A percentile compares a stretch with the other conserved stretches of the same genome.
Evolutionary conservation across 2,797 vertebrate species (phyloP).

Genomic region (Sarcophilus harrisii): DNA sequence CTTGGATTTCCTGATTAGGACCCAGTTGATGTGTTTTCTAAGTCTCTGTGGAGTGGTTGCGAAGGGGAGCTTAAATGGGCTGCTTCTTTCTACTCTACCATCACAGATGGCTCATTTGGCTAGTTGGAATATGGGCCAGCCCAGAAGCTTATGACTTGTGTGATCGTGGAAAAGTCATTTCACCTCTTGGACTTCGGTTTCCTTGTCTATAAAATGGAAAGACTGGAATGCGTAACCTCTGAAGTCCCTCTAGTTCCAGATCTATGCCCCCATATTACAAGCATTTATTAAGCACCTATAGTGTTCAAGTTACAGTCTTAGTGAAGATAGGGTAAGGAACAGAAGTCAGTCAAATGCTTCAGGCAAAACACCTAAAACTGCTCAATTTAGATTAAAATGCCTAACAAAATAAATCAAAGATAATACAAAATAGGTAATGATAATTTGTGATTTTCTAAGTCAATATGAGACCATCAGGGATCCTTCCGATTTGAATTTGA

Average conservation of each 20-base stretch:
- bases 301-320: not conserved
- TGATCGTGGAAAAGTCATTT: not conserved
- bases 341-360: not conserved
- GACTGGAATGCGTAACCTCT: not conserved
- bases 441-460: not conserved
- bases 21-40: not conserved
- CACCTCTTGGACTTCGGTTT: too few species aligned
- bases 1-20: not conserved
- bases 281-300: not conserved
- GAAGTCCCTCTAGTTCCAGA: not conserved
- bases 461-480: not conserved
- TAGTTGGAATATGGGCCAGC: not conserved
- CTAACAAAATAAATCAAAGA: not conserved
- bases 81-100: not conserved
- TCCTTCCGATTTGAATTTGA: not conserved
- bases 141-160: not conserved
- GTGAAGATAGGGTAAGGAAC: not conserved
- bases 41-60: not conserved
- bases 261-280: not conserved
- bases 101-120: not conserved
- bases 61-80: not conserved
- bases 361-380: not conserved
- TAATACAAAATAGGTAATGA: not conserved
- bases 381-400: not conserved
- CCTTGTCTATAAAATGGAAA: too few species aligned